Evolutionary conservation across 2,113 vertebrate genomes (phyloP), one percentile per base, ranked within the genome.

Genomic region (Salvelinus fontinalis): DNA sequence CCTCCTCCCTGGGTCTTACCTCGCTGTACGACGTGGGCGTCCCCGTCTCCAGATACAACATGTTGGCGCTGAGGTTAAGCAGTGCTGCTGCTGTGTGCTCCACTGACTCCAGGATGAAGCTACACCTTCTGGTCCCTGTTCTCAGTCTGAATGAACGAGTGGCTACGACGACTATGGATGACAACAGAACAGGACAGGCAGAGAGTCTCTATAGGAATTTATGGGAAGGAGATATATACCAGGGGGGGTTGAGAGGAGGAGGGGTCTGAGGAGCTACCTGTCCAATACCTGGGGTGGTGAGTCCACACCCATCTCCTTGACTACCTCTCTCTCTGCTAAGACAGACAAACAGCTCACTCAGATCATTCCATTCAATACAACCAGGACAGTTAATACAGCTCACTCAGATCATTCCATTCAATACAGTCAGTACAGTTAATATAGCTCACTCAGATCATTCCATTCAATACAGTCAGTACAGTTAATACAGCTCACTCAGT

Each of bases 31-130:
- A 95, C 85, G 96, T 92, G 81, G 97, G 94, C 89, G 95, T 92
- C 89, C 95, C 97, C 91, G 96, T 98, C 94, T 99, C 98, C 92
- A 99, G 95, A 94, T 99, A 99, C 96, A 99, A 97, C 97, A 99
- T 99, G 95, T 96, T 99, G 95, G 97, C 97, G 92, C 97, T 96
- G 87, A 99, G 95, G 89, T 97, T 97, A 93, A 97, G 95, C 95
- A 98, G 93, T 92, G 95, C 95, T 88, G 93, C 94, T 90, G 95
- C 95, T 93, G 97, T 98, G 94, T 97, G 96, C 90, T 97, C 96
- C 95, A 97, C 96, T 93, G 97, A 93, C 95, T 99, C 97, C 97
- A 99, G 97, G 95, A 91, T 97, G 96, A 54, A 54, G 3, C 94
- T 94, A 91, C 91, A 92, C 93, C 95, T 95, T 95, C 94, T 92